phyloP scores from a whole-genome alignment of 2,113 vertebrate genomes.

The Brachypodius melanocephalos region DNA sequence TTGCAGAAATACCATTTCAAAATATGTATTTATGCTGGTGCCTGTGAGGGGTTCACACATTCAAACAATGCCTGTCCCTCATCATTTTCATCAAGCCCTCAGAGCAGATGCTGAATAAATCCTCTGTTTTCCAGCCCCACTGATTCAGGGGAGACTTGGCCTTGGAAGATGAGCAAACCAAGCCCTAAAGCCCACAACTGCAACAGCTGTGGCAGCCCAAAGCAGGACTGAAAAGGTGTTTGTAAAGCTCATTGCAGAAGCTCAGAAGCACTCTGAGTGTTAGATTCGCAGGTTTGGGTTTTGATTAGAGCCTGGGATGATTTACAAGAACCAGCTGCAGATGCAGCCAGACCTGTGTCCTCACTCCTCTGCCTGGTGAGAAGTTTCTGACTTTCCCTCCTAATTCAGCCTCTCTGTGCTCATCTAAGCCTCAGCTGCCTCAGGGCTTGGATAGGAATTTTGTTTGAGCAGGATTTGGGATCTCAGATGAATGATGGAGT shows the following conservation, averaged over 20 bases:
- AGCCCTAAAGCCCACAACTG: not conserved
- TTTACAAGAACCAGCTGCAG: not conserved
- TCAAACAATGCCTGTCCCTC: not conserved
- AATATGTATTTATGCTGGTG: not conserved
- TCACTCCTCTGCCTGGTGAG: not conserved
- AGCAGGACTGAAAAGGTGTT: not conserved
- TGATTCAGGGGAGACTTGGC: not conserved
- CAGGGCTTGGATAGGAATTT: not conserved
- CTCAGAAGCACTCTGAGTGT: not conserved
- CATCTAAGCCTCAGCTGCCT: not conserved
- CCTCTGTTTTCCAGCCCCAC: not conserved
- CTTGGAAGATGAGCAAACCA: not conserved
- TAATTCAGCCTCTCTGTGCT: not conserved
- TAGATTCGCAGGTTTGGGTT: not conserved
- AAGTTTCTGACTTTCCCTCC: not conserved
- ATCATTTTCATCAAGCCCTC: not conserved
- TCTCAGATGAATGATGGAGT: not conserved
- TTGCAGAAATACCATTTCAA: not conserved
- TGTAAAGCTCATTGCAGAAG: not conserved
- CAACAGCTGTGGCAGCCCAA: not conserved
- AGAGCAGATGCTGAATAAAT: not conserved
- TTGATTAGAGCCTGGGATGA: not conserved
- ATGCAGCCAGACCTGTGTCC: not conserved
- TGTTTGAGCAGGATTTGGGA: not conserved
- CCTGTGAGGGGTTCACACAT: not conserved